These are phyloP conservation scores for Trypoxylon attenuatum DNA, from an alignment of 2,888 invertebrate species.

Conservation along the genomic window DNA sequence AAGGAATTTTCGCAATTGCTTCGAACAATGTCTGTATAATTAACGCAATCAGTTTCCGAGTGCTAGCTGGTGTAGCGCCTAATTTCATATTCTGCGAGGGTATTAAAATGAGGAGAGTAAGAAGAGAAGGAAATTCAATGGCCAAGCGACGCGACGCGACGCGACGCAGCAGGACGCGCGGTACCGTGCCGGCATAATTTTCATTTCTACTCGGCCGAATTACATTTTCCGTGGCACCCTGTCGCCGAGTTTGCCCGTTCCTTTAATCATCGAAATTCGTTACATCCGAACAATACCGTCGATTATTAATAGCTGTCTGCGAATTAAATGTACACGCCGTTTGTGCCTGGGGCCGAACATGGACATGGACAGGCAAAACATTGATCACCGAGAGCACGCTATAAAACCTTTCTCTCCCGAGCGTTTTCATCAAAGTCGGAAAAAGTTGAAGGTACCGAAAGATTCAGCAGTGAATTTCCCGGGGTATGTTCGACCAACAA, in stretches of 20 bases:
- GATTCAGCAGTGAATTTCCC: not conserved
- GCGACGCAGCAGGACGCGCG: too few relatives aligned
- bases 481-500: too few relatives aligned
- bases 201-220: conserved; percentile 18
- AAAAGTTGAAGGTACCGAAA: not conserved
- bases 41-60: conserved; percentile 33
- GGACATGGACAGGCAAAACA: too few relatives aligned
- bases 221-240: conserved; percentile 5
- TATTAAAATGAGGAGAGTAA: conserved; percentile 29
- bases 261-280: conserved; percentile 5
- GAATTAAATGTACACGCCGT: too few relatives aligned
- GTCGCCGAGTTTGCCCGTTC: not conserved
- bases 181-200: conserved; percentile 18
- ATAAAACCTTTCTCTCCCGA: too few relatives aligned
- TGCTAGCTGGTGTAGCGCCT: conserved; percentile 11
- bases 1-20: conserved; percentile 9
- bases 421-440: too few relatives aligned
- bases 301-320: too few relatives aligned
- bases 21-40: conserved; percentile 38
- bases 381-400: too few relatives aligned
- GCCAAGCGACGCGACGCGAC: too few relatives aligned
- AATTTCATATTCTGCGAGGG: conserved; percentile 41
- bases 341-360: too few relatives aligned
- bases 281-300: not conserved
- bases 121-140: conserved; percentile 5